A percentile compares a stretch with the other conserved stretches of the same genome.
phyloP scores from a whole-genome alignment of 2,888 invertebrate species.

The Glaucopsyche alexis region DNA sequence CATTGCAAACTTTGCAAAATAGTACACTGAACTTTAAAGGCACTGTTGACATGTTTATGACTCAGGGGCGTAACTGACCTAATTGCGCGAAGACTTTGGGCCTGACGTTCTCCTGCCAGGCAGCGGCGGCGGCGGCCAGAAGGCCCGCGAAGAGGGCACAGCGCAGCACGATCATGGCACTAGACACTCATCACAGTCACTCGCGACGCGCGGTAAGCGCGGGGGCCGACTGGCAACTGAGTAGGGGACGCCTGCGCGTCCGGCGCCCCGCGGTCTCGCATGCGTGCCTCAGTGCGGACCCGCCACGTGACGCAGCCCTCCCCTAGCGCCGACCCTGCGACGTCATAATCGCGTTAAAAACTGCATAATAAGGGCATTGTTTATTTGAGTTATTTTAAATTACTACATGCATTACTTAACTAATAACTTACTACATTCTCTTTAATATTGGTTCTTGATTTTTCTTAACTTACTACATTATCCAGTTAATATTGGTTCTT shows the following conservation, averaged over 20 bases:
- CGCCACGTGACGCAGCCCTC: constrained; percentile 79
- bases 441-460: no score
- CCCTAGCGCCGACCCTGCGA: constrained; percentile 66
- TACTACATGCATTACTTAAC: no score
- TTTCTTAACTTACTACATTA: no score
- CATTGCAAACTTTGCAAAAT: constrained; percentile 1
- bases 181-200: constrained; percentile 77
- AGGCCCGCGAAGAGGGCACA: constrained; percentile 76
- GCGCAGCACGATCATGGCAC: constrained; percentile 77
- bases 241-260: constrained; percentile 50
- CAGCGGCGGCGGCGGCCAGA: constrained; percentile 79
- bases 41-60: no score
- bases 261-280: constrained; percentile 43
- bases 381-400: neutral
- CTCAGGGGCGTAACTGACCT: constrained; percentile 81
- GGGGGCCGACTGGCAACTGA: constrained; percentile 76
- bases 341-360: constrained; percentile 78
- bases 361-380: constrained; percentile 59
- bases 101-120: constrained; percentile 95
- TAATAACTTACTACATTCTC: no score
- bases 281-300: constrained; percentile 72
- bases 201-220: constrained; percentile 76
- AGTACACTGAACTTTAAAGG: neutral
- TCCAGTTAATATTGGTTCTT: no score
- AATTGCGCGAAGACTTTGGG: constrained; percentile 96